Conservation (phyloP, 2,113 vertebrate species). For the Cercocebus atys region DNA sequence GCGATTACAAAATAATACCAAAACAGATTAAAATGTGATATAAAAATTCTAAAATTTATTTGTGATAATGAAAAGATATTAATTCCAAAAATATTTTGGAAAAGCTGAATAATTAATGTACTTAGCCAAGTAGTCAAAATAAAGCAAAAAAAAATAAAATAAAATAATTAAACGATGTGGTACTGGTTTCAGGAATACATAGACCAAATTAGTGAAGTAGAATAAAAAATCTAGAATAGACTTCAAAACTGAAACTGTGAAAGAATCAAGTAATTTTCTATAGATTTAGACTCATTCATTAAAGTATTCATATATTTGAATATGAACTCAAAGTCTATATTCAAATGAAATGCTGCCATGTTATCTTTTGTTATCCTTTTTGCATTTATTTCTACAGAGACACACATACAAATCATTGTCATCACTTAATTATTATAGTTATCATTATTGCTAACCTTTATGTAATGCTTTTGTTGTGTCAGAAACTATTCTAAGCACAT, state of each 20-base stretch:
- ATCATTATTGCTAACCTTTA: not conserved
- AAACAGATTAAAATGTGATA: not conserved
- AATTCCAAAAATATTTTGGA: slow-evolving; percentile 35
- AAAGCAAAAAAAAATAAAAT: not conserved
- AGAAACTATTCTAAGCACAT: not conserved
- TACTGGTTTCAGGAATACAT: not conserved
- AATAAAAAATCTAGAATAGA: not conserved
- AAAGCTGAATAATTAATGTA: not conserved
- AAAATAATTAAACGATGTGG: not conserved
- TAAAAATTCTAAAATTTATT: not conserved
- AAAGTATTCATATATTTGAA: not conserved
- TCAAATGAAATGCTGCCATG: not conserved
- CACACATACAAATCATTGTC: not conserved
- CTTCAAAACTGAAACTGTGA: not conserved
- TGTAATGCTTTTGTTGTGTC: not conserved
- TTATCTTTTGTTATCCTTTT: not conserved
- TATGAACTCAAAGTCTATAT: slow-evolving; percentile 18
- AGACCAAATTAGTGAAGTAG: not conserved
- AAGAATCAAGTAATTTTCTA: not conserved
- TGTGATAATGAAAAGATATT: not conserved
- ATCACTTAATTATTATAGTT: not conserved
- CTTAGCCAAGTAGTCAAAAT: not conserved
- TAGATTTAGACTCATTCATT: not conserved
- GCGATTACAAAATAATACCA: not conserved
- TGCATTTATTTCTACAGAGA: not conserved